Evolutionary conservation across 1,140 invertebrate genomes (phyloP).

Genomic region (Pararge aegeria): DNA sequence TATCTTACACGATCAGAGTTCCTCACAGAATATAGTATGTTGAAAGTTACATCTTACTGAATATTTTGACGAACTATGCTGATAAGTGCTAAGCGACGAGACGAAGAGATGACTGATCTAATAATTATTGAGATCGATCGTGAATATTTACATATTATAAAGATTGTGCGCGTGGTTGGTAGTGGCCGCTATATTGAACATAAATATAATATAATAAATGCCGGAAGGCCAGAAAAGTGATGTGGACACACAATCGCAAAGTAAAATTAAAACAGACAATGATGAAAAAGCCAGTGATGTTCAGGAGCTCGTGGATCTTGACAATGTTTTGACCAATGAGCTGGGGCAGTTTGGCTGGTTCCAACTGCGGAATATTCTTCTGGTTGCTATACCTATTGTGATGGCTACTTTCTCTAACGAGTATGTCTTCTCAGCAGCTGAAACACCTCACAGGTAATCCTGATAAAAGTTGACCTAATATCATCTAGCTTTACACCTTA

Average conservation of each 20-base stretch:
- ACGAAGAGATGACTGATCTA: too few species aligned
- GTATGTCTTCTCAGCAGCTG: conserved; percentile 54
- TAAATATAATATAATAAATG: not conserved
- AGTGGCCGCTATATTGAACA: conserved; percentile 59
- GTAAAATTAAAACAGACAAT: not conserved
- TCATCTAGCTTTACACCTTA: too few species aligned
- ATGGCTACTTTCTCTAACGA: conserved; percentile 53
- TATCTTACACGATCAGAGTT: too few species aligned
- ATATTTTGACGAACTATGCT: too few species aligned
- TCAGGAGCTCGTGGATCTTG: conserved; percentile 39
- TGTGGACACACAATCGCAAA: not conserved
- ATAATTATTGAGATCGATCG: too few species aligned
- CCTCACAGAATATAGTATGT: too few species aligned
- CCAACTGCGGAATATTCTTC: conserved; percentile 38
- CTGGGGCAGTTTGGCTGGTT: conserved; percentile 52
- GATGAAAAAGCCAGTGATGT: not conserved
- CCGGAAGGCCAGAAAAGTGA: not conserved
- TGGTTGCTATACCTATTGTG: conserved; percentile 44
- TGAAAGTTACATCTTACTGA: too few species aligned
- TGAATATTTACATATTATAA: too few species aligned
- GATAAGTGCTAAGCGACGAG: too few species aligned
- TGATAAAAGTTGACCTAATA: not conserved
- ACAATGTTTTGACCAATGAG: conserved; percentile 49
- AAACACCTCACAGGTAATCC: conserved; percentile 48
- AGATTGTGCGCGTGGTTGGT: too few species aligned